Conservation (phyloP, 2,113 vertebrate species). For the Hippolais icterina region DNA sequence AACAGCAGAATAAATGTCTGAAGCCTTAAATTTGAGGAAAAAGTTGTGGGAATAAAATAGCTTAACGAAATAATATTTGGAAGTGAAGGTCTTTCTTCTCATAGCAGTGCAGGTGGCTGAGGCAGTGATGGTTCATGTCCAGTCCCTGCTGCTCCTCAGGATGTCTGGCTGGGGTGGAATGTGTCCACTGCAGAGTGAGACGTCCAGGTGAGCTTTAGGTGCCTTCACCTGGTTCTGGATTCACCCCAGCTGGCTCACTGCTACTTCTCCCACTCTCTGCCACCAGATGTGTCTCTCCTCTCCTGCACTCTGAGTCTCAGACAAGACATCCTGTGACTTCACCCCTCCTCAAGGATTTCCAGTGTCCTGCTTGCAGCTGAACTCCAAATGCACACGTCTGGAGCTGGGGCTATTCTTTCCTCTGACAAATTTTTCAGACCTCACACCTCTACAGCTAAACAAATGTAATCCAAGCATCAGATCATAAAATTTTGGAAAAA, state of each 20-base stretch:
- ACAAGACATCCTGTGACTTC: not conserved
- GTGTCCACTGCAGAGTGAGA: not conserved
- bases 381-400: not conserved
- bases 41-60: not conserved
- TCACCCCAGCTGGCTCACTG: not conserved
- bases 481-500: slow-evolving; percentile 54
- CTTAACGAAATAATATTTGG: not conserved
- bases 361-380: not conserved
- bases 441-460: slow-evolving; percentile 32
- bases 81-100: not conserved
- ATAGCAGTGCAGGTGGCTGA: not conserved
- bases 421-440: slow-evolving; percentile 46
- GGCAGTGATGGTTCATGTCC: not conserved
- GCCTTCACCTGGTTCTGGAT: not conserved
- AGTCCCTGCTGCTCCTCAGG: not conserved
- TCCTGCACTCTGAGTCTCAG: not conserved
- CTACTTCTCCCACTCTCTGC: not conserved
- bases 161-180: not conserved
- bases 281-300: not conserved
- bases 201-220: not conserved
- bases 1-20: not conserved
- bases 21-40: not conserved
- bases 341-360: not conserved
- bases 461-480: slow-evolving; percentile 49
- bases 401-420: not conserved